Percentiles rank a stretch among this genome's conserved stretches.
Conservation (phyloP, 2,113 vertebrate species). For the Austrofundulus limnaeus region DNA sequence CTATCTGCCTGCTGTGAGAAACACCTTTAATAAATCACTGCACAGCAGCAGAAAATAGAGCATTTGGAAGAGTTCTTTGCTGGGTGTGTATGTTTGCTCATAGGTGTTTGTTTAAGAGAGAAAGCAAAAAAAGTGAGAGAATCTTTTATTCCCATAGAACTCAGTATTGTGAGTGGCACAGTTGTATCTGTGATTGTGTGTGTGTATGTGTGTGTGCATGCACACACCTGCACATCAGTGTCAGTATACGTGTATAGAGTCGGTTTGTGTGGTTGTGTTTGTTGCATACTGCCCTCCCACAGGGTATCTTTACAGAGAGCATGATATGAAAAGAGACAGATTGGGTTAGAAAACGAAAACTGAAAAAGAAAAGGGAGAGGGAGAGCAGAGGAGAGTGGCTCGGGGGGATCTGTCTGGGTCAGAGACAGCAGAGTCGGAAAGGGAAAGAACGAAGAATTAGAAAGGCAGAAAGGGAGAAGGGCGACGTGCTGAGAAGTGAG, state of each 20-base stretch:
- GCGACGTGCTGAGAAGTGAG: constrained; percentile 56
- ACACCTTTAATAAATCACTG: constrained; percentile 76
- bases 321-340: constrained; percentile 75
- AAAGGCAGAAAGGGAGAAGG: constrained; percentile 46
- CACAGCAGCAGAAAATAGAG: constrained; percentile 70
- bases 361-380: constrained; percentile 55
- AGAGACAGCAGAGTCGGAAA: constrained; percentile 55
- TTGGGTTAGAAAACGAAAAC: constrained; percentile 66
- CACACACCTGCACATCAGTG: constrained; percentile 16
- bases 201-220: constrained; percentile 11
- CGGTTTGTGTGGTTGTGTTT: constrained; percentile 50
- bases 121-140: constrained; percentile 27
- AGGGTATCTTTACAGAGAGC: constrained; percentile 67
- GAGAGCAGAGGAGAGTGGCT: constrained; percentile 61
- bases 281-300: constrained; percentile 63
- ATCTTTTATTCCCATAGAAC: constrained; percentile 56
- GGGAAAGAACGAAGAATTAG: constrained; percentile 34
- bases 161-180: constrained; percentile 39
- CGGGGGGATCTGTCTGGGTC: constrained; percentile 73
- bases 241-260: constrained; percentile 29
- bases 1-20: constrained; percentile 74
- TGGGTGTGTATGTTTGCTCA: constrained; percentile 17
- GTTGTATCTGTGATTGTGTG: constrained; percentile 12
- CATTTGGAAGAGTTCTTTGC: constrained; percentile 60
- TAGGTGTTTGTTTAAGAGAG: constrained; percentile 30